Conservation (phyloP, 1,140 invertebrate genomes). For the Tachypleus tridentatus region DNA sequence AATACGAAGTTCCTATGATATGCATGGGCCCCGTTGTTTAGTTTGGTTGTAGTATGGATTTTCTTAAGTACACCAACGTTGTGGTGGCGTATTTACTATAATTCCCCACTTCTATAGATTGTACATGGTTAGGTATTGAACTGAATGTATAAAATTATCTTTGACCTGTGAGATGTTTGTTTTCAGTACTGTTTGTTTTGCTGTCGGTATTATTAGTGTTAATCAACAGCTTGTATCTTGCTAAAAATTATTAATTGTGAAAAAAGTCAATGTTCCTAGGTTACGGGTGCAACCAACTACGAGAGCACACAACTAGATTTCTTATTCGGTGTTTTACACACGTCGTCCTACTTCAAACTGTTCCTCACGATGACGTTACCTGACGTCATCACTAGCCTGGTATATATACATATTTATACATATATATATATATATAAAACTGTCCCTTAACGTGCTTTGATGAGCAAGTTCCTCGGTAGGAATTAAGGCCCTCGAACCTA, state of each 20-base stretch:
- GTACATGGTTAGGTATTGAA: not conserved
- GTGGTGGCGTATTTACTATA: not conserved
- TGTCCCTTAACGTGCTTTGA: too few relatives aligned
- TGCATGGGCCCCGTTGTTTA: conserved; percentile 1
- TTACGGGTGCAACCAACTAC: too few relatives aligned
- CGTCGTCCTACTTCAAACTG: too few relatives aligned
- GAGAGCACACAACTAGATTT: too few relatives aligned
- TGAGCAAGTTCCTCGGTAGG: too few relatives aligned
- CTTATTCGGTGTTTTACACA: too few relatives aligned
- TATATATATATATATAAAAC: too few relatives aligned
- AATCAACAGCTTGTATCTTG: not conserved
- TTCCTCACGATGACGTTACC: too few relatives aligned
- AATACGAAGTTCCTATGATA: conserved; percentile 3
- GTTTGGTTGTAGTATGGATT: not conserved
- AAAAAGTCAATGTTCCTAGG: too few relatives aligned
- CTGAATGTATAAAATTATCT: not conserved
- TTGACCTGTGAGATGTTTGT: not conserved
- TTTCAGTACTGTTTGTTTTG: not conserved
- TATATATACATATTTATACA: too few relatives aligned
- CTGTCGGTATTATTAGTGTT: not conserved
- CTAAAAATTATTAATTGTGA: not conserved
- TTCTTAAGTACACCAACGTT: not conserved
- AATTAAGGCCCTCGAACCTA: too few relatives aligned
- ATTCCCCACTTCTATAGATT: not conserved
- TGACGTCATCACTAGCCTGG: too few relatives aligned